Percentiles rank a stretch among this genome's conserved stretches.
phyloP scores from a whole-genome alignment of 1,140 invertebrate species.

The Scaptomyza pallida region DNA sequence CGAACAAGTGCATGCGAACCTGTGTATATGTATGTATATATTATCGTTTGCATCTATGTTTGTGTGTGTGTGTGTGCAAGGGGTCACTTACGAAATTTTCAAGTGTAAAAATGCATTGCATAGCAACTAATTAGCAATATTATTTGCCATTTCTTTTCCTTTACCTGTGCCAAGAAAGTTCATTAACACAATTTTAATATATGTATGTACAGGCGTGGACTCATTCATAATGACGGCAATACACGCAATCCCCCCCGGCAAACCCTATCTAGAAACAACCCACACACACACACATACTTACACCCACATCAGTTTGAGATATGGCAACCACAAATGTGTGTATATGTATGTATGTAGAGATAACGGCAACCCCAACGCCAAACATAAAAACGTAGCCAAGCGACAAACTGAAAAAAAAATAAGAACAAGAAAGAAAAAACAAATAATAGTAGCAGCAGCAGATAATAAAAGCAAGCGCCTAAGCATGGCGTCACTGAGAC shows the following conservation, averaged over 20 bases:
- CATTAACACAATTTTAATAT: slow-evolving; percentile 65
- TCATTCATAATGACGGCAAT: slow-evolving; percentile 65
- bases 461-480: slow-evolving; percentile 70
- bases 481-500: slow-evolving; percentile 75
- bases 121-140: slow-evolving; percentile 51
- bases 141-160: slow-evolving; percentile 14
- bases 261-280: slow-evolving; percentile 13
- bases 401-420: slow-evolving; percentile 51
- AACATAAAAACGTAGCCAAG: slow-evolving; percentile 67
- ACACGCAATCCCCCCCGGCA: slow-evolving; percentile 13
- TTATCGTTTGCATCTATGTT: neutral
- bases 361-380: slow-evolving; percentile 69
- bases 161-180: slow-evolving; percentile 46
- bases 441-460: slow-evolving; percentile 41
- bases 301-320: slow-evolving; percentile 31
- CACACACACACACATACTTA: slow-evolving; percentile 12
- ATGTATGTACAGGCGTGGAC: slow-evolving; percentile 28
- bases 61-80: slow-evolving; percentile 20
- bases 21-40: slow-evolving; percentile 4
- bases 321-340: slow-evolving; percentile 59
- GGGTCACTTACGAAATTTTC: slow-evolving; percentile 52
- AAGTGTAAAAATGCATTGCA: slow-evolving; percentile 56
- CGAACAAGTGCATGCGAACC: slow-evolving; percentile 61
- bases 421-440: slow-evolving; percentile 39
- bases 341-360: slow-evolving; percentile 71